phyloP scores from a whole-genome alignment of 2,797 vertebrate species.

The Coranthus polyacanthus region DNA sequence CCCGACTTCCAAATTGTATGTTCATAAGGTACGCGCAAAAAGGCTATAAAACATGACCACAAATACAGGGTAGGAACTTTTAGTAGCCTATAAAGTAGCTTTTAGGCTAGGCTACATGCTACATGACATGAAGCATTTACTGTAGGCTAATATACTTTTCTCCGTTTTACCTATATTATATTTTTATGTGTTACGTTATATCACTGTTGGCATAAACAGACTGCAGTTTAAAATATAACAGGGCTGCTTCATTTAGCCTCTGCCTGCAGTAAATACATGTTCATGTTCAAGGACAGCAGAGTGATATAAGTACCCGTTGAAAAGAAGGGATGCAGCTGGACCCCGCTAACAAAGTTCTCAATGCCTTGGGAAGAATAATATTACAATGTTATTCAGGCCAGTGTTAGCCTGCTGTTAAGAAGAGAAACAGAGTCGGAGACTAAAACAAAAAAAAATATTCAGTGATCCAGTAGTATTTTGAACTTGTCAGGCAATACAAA shows the following conservation, averaged over 20 bases:
- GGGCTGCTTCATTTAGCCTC: constrained; percentile 33
- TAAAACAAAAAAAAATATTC: too few relatives aligned
- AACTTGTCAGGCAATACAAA: background rate
- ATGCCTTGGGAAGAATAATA: background rate
- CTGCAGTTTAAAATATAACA: constrained; percentile 16
- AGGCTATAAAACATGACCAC: too few relatives aligned
- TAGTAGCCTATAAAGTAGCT: too few relatives aligned
- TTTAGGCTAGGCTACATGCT: too few relatives aligned
- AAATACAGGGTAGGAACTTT: too few relatives aligned
- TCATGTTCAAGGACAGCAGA: background rate
- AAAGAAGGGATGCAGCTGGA: constrained; percentile 7
- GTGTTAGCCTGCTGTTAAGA: background rate
- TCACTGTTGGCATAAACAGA: constrained; percentile 4
- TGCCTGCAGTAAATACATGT: background rate
- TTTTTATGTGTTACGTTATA: background rate
- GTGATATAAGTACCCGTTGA: constrained; percentile 8
- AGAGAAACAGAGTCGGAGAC: background rate
- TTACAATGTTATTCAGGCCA: background rate
- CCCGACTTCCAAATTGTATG: too few relatives aligned
- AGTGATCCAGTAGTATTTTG: too few relatives aligned
- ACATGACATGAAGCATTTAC: too few relatives aligned
- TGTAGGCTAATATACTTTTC: too few relatives aligned
- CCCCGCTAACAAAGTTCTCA: background rate
- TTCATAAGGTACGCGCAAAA: too few relatives aligned
- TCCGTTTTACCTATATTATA: too few relatives aligned